Base-by-base conservation (phyloP, 2,888 invertebrate genomes). In the Antheraea yamamai region DNA sequence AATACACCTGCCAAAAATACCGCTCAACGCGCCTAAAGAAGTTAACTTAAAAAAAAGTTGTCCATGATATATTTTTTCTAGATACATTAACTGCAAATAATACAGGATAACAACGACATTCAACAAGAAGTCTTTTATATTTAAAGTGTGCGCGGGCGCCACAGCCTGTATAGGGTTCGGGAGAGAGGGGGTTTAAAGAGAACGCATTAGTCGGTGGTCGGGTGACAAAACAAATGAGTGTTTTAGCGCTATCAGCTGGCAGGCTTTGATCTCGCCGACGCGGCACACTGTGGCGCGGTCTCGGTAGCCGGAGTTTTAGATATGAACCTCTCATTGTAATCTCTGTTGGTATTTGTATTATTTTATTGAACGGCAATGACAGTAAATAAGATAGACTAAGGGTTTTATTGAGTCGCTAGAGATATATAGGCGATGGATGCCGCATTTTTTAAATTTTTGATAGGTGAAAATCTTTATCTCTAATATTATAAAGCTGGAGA, bases 211-310 rank as follows among this genome's bases (percentile, higher is more conserved):
- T 80, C 83, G 86, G 87, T 86, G 88, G 87, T 84, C 85, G 88
- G 87, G 88, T 93, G 94, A 94, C 93, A 93, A 91, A 92, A 94
- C 94, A 95, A 95, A 95, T 95, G 95, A 94, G 92, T 93, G 93
- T 94, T 94, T 95, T 93, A 94, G 88, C 92, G 91, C 91, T 94
- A 95, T 95, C 95, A 86, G 79, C 66, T 73, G 76, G 79, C 58
- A 73, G 72, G 80, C 91, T 93, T 92, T 94, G 88, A 94, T 92
- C 91, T 88, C 81, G 84, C 91, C 90, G 91, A 87, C 81, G 79
- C 64, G n/a, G 20, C 18, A 12, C 52, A 20, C 18, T 20, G 55
- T 89, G 91, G 87, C 80, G 79, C 81, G 55, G 79, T 83, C 79
- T 75, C 83, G 85, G 83, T 86, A 84, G 82, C 82, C 77, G 79